phyloP scores from a whole-genome alignment of 2,888 invertebrate species.

The Clepsis dumicolana region DNA sequence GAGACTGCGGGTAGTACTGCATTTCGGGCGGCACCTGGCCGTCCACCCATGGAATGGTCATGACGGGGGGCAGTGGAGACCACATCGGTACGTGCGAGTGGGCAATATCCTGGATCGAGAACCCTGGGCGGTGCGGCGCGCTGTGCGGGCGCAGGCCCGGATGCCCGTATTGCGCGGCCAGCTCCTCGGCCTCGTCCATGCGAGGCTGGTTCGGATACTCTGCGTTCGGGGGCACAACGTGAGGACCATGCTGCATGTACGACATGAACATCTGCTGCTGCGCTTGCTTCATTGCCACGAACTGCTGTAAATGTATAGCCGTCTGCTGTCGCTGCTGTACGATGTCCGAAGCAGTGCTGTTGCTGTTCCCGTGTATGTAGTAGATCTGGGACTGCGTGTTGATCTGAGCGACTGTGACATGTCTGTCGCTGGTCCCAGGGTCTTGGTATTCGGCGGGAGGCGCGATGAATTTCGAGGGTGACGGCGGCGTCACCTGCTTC shows the following conservation, averaged over 20 bases:
- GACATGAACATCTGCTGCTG: slow-evolving; percentile 80
- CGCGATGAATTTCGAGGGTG: slow-evolving; percentile 78
- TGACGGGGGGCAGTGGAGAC: slow-evolving; percentile 74
- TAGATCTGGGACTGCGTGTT: slow-evolving; percentile 75
- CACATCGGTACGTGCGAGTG: slow-evolving; percentile 80
- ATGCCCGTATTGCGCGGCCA: slow-evolving; percentile 69
- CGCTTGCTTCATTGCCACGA: slow-evolving; percentile 84
- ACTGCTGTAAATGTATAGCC: slow-evolving; percentile 80
- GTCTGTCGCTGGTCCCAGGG: slow-evolving; percentile 62
- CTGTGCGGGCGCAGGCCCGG: slow-evolving; percentile 74
- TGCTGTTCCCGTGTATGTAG: slow-evolving; percentile 78
- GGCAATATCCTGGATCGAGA: slow-evolving; percentile 66
- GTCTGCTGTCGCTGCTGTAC: slow-evolving; percentile 82
- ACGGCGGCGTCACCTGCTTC: slow-evolving; percentile 79
- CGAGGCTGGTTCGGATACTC: slow-evolving; percentile 66
- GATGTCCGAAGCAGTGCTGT: slow-evolving; percentile 68
- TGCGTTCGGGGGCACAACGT: slow-evolving; percentile 76
- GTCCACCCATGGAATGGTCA: slow-evolving; percentile 74
- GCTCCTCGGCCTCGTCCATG: slow-evolving; percentile 74
- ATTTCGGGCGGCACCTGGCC: slow-evolving; percentile 73
- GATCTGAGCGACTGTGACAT: slow-evolving; percentile 55
- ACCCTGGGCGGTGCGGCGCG: slow-evolving; percentile 73
- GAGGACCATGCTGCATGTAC: slow-evolving; percentile 77
- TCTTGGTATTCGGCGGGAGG: slow-evolving; percentile 83
- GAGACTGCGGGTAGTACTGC: slow-evolving; percentile 80